These are phyloP conservation scores for Carduelis carduelis DNA, from an alignment of 2,797 vertebrate species.

Conservation along the genomic window DNA sequence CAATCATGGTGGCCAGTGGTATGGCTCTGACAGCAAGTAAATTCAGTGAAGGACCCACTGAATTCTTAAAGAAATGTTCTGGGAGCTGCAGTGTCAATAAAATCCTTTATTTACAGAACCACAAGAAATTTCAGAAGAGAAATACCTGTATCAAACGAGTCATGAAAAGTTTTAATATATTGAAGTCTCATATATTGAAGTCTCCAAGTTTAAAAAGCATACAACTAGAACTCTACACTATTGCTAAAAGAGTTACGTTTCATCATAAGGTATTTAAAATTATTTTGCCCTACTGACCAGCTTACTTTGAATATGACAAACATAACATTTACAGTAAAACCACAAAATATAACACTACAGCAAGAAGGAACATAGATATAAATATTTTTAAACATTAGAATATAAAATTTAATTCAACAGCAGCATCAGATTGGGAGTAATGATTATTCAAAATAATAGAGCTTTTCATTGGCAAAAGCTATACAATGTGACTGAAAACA, in stretches of 20 bases:
- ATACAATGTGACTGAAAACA: not conserved
- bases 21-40: not conserved
- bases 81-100: not conserved
- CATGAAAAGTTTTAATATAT: not conserved
- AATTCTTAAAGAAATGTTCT: not conserved
- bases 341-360: not conserved
- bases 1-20: fast-evolving
- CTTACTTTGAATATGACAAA: not conserved
- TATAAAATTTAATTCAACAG: not conserved
- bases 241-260: not conserved
- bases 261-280: not conserved
- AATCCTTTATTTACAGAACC: not conserved
- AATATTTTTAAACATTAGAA: not conserved
- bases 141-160: not conserved
- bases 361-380: not conserved
- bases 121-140: not conserved
- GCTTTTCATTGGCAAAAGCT: not conserved
- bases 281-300: not conserved
- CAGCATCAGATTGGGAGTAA: not conserved
- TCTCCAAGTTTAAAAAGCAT: not conserved
- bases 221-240: not conserved
- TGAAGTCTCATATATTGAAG: not conserved
- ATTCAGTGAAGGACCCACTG: not conserved
- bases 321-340: not conserved
- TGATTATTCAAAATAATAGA: not conserved